These are phyloP conservation scores for Cryptoblepharus egeriae DNA, from an alignment of 2,797 vertebrate species.

Conservation along the genomic window DNA sequence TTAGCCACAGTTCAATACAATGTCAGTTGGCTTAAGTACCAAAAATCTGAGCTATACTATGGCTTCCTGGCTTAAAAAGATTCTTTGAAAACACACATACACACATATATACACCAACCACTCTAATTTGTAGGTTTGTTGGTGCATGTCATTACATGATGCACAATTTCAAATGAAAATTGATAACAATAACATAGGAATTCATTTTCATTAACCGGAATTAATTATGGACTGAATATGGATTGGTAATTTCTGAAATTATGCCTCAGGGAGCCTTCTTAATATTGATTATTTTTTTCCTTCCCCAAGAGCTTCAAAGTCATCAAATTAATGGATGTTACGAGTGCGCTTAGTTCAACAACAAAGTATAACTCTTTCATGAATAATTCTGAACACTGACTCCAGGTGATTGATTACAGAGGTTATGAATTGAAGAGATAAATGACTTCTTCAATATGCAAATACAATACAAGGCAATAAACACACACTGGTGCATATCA, in stretches of 20 bases:
- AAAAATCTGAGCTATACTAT: background rate
- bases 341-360: constrained; percentile 55
- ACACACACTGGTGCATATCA: constrained; percentile 40
- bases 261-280: constrained; percentile 8
- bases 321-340: constrained; percentile 60
- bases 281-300: constrained; percentile 39
- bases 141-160: background rate
- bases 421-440: constrained; percentile 58
- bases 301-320: constrained; percentile 41
- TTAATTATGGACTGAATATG: constrained; percentile 30
- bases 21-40: too few species aligned
- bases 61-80: background rate
- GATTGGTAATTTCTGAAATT: constrained; percentile 12
- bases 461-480: constrained; percentile 61
- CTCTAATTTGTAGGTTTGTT: background rate
- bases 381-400: constrained; percentile 67
- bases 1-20: too few species aligned
- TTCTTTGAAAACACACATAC: background rate
- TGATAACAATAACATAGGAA: background rate
- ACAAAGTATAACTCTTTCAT: constrained; percentile 66
- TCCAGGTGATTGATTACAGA: constrained; percentile 53
- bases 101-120: background rate
- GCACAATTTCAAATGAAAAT: constrained; percentile 16
- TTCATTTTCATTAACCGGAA: constrained; percentile 33
- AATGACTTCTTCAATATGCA: constrained; percentile 68